Percentiles rank a stretch among this genome's conserved stretches.
These are phyloP conservation scores for Thymallus thymallus DNA, from an alignment of 2,113 vertebrate genomes.

Conservation along the genomic window DNA sequence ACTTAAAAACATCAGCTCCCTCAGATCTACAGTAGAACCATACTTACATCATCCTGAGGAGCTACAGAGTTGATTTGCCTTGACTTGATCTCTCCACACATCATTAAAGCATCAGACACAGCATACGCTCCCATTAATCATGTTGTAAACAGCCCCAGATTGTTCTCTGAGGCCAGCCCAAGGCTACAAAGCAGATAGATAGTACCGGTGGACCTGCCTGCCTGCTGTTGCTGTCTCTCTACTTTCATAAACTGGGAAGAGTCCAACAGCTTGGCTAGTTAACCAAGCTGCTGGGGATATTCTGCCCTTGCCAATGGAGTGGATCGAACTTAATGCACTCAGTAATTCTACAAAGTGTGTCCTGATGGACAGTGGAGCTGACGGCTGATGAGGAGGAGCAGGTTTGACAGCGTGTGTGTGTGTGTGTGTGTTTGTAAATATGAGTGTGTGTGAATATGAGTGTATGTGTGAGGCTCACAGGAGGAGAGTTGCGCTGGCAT, in stretches of 20 bases:
- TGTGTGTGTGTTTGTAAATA: background rate
- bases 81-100: too few species aligned
- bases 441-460: background rate
- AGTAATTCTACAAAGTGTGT: slow-evolving; percentile 3
- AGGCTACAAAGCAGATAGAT: background rate
- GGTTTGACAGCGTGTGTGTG: background rate
- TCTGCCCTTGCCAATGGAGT: background rate
- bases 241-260: background rate
- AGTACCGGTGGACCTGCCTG: background rate
- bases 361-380: background rate
- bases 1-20: background rate
- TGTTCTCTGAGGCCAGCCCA: background rate
- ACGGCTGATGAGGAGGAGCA: background rate
- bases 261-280: background rate
- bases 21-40: too few species aligned
- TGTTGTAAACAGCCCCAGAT: background rate
- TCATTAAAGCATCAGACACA: too few species aligned
- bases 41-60: background rate
- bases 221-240: background rate
- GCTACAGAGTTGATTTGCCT: background rate
- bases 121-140: too few species aligned
- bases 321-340: background rate
- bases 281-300: background rate
- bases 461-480: background rate
- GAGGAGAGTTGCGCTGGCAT: background rate